Percentiles rank a stretch among this genome's conserved stretches.
phyloP scores from a whole-genome alignment of 37 sponge, comb jelly and placozoan species.

The Hormiphora californensis region DNA sequence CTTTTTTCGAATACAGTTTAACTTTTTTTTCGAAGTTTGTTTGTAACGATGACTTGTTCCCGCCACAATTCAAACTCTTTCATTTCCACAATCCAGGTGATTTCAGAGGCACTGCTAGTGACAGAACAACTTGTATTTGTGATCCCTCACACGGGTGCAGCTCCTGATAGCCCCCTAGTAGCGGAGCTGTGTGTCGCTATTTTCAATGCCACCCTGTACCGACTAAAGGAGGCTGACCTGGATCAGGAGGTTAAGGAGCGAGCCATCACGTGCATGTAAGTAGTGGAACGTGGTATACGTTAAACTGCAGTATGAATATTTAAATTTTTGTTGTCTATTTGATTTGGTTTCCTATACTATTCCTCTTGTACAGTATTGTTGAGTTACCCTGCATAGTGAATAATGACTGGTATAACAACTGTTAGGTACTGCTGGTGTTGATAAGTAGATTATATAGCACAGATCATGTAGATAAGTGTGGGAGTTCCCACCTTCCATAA shows the following conservation, averaged over 20 bases:
- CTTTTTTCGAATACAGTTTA: not conserved
- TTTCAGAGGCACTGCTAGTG: constrained; percentile 86
- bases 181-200: constrained; percentile 25
- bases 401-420: no score
- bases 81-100: no score
- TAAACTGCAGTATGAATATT: not conserved
- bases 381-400: no score
- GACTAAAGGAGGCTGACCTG: constrained; percentile 89
- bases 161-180: constrained; percentile 57
- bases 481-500: no score
- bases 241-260: constrained; percentile 99
- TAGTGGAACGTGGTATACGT: not conserved
- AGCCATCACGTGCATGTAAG: constrained; percentile 94
- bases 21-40: not conserved
- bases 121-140: constrained; percentile 76
- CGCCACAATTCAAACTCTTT: not conserved
- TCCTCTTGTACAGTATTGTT: not conserved
- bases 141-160: no score
- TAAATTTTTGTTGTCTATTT: not conserved
- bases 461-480: no score
- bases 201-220: constrained; percentile 63
- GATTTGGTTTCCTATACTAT: not conserved
- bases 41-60: not conserved
- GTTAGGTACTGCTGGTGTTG: no score
- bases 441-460: no score